Evolutionary conservation across 30 jellyfish, hydroid and myxozoan genomes (phyloP).

Genomic region (Sanderia malayensis): DNA sequence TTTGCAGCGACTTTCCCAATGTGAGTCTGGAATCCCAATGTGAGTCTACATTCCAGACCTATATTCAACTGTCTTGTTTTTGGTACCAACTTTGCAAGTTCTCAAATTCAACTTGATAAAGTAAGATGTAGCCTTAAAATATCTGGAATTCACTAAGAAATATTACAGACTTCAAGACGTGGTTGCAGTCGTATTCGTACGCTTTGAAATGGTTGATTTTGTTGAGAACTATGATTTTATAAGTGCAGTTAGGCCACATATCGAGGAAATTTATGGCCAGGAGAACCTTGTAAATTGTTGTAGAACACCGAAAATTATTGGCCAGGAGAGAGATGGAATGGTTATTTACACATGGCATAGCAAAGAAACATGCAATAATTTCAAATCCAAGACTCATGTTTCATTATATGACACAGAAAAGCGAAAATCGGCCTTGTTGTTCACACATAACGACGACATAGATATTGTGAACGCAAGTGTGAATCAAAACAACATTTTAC

Average conservation of each 20-base stretch:
- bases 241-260: conserved; percentile 23
- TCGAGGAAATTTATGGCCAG: conserved; percentile 19
- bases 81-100: too few relatives aligned
- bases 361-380: neutral
- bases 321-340: conserved; percentile 74
- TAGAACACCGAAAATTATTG: conserved; percentile 59
- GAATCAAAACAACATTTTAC: conserved; percentile 44
- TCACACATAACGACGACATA: conserved; percentile 58
- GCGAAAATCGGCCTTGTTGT: conserved; percentile 27
- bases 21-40: too few relatives aligned
- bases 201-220: conserved; percentile 47
- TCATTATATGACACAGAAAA: conserved; percentile 57
- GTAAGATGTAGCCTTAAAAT: too few relatives aligned
- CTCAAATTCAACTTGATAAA: too few relatives aligned
- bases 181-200: neutral
- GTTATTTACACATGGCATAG: conserved; percentile 61
- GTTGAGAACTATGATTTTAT: conserved; percentile 57
- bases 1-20: too few relatives aligned
- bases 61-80: too few relatives aligned
- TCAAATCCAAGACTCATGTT: conserved; percentile 50
- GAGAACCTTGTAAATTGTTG: conserved; percentile 12
- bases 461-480: conserved; percentile 79
- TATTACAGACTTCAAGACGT: too few relatives aligned
- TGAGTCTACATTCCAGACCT: too few relatives aligned
- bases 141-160: too few relatives aligned